Percentiles rank a stretch among this genome's conserved stretches.
These are phyloP conservation scores for Motacilla alba DNA, from an alignment of 2,113 vertebrate species.

Conservation along the genomic window DNA sequence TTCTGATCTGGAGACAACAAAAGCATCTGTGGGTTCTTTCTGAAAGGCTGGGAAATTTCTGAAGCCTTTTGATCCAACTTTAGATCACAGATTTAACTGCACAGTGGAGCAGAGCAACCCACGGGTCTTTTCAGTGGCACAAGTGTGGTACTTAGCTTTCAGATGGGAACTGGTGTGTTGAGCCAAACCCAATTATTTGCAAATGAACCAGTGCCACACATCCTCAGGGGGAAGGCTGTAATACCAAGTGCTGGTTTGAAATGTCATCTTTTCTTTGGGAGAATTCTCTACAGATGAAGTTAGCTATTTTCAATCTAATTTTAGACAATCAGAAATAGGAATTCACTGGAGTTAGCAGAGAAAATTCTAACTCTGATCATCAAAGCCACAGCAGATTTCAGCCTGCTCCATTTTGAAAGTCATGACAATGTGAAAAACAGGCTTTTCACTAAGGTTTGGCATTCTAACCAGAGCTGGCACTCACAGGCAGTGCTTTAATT, in stretches of 20 bases:
- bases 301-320: not conserved
- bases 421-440: not conserved
- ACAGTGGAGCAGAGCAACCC: not conserved
- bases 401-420: not conserved
- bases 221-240: not conserved
- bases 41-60: not conserved
- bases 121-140: not conserved
- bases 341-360: not conserved
- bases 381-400: not conserved
- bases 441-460: not conserved
- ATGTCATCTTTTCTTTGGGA: not conserved
- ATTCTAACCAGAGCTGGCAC: not conserved
- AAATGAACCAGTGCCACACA: not conserved
- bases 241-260: not conserved
- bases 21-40: not conserved
- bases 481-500: slow-evolving; percentile 17
- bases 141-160: not conserved
- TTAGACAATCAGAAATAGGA: not conserved
- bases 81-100: not conserved
- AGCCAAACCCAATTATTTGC: slow-evolving; percentile 35
- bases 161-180: not conserved
- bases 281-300: not conserved
- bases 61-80: not conserved
- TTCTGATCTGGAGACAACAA: not conserved
- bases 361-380: not conserved